Base-by-base conservation (phyloP, 2,113 vertebrate species). In the Alethe castanea region DNA sequence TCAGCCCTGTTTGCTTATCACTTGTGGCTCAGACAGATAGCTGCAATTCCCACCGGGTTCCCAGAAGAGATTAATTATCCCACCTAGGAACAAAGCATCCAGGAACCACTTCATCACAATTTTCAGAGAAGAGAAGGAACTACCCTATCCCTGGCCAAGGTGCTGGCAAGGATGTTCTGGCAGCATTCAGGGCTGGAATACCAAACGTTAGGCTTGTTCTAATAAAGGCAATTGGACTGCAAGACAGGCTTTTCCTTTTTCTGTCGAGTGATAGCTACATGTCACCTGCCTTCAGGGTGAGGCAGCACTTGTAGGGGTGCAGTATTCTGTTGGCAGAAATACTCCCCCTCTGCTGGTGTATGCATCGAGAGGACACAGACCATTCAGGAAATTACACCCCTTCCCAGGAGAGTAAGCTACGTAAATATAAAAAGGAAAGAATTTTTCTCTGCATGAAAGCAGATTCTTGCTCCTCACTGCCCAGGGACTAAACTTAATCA, bases 1-100 rank as follows among this genome's bases (percentile, higher is more conserved):
- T 71, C 65, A 74, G 70, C 31, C 88, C 62, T 57, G 36, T 95
- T 95, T 95, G 88, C 84, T 96, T 93, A 95, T 96, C 90, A 67
- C 61, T 92, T 26, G 38, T 67, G 48, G 71, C 69, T 93, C 88
- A 95, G 91, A 54, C 66, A 60, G 87, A 77, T 48, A 80, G 81
- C 69, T 88, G 65, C 69, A 81, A 92, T 93, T 96, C 94, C 86
- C 82, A 67, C 14, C 0, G 20, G 76, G 80, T 45, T 93, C 85
- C 72, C 42, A 36, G 62, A 64, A 36, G 24, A 81, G 60, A 95
- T 90, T 82, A 90, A 74, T 94, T 94, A 83, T 53, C 56, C 86
- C 69, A 92, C 72, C 88, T 64, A 73, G 47, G 56, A 96, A 94
- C 80, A 93, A 88, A 86, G 67, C 11, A 3, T 42, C 80, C 72